Evolutionary conservation across 2,113 vertebrate genomes (phyloP).

Genomic region (Menidia beryllina): DNA sequence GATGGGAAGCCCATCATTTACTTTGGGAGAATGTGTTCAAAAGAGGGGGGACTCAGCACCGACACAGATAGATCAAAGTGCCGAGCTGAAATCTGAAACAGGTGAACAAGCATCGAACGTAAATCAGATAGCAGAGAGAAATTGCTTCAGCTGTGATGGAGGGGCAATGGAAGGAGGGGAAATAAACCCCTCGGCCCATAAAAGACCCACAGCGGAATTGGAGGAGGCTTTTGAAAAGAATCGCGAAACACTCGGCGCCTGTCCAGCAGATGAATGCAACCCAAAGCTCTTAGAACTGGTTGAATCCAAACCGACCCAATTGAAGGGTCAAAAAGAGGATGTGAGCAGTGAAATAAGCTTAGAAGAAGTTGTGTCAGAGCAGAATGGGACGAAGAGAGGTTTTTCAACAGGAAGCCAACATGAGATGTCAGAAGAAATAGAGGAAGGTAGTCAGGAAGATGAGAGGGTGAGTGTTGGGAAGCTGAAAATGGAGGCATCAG

Average conservation of each 20-base stretch:
- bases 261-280: conserved; percentile 19
- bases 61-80: conserved; percentile 8
- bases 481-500: conserved; percentile 51
- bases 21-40: conserved; percentile 7
- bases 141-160: conserved; percentile 5
- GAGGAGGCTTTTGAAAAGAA: conserved; percentile 12
- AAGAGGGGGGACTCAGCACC: background rate
- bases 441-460: conserved; percentile 50
- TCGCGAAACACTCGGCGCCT: conserved; percentile 8
- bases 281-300: background rate
- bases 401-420: conserved; percentile 40
- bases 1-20: background rate
- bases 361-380: conserved; percentile 10
- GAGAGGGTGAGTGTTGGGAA: conserved; percentile 41
- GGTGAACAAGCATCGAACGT: conserved; percentile 2
- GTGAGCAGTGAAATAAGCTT: conserved; percentile 1
- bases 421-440: conserved; percentile 46
- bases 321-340: conserved; percentile 39
- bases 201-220: background rate
- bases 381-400: conserved; percentile 23
- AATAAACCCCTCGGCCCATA: conserved; percentile 18
- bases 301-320: conserved; percentile 19
- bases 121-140: conserved; percentile 19
- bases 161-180: conserved; percentile 19
- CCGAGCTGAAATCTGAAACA: background rate